Percentiles rank a stretch among this genome's conserved stretches.
phyloP scores from a whole-genome alignment of 2,797 vertebrate species.

The Paedocypris micromegethes region DNA sequence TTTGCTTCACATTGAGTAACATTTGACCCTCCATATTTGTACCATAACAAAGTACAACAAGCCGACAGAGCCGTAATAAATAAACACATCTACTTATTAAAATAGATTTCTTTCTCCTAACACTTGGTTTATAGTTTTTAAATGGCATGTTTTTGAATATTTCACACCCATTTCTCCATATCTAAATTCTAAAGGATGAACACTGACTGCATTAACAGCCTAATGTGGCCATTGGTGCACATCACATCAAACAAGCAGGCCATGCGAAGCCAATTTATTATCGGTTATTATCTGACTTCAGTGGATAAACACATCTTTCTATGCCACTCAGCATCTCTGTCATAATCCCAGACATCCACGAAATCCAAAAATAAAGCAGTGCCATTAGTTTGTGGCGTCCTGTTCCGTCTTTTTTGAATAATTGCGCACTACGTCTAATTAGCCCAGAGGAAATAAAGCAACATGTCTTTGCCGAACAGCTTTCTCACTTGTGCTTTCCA shows the following conservation, averaged over 20 bases:
- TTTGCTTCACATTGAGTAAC: too few relatives aligned
- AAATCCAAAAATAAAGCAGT: slow-evolving; percentile 38
- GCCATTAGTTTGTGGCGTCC: slow-evolving; percentile 48
- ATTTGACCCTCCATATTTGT: too few relatives aligned
- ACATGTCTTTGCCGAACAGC: slow-evolving; percentile 45
- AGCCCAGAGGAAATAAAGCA: slow-evolving; percentile 54
- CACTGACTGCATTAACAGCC: slow-evolving; percentile 2
- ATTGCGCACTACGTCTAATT: slow-evolving; percentile 50
- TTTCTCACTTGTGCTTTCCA: slow-evolving; percentile 55
- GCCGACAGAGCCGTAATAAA: too few relatives aligned
- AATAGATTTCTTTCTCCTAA: too few relatives aligned
- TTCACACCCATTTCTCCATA: too few relatives aligned
- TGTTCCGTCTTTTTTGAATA: slow-evolving; percentile 53
- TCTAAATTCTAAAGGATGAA: neutral
- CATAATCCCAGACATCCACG: slow-evolving; percentile 10
- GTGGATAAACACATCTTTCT: slow-evolving; percentile 34
- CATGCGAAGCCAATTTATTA: neutral
- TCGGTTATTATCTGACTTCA: slow-evolving; percentile 21
- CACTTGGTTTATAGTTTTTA: too few relatives aligned
- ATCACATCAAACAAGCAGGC: slow-evolving; percentile 22
- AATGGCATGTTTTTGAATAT: too few relatives aligned
- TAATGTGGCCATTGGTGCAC: slow-evolving; percentile 4
- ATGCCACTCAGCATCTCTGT: slow-evolving; percentile 24
- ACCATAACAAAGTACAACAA: too few relatives aligned
- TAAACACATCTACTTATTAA: too few relatives aligned